phyloP scores from a whole-genome alignment of 2,797 vertebrate genomes.

The Rallus crepitans region DNA sequence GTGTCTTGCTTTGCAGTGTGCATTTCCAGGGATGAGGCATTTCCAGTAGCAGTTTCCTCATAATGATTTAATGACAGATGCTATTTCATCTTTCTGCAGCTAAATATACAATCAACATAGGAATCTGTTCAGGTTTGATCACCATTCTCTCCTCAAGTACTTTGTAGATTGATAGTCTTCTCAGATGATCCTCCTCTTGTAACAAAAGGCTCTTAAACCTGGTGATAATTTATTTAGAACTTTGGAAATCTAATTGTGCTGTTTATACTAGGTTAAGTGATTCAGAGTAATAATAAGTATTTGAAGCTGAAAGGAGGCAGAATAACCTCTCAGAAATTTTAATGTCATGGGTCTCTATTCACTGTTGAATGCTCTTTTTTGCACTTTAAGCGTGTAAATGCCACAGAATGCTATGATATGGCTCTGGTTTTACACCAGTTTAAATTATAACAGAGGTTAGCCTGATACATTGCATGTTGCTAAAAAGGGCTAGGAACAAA shows the following conservation, averaged over 20 bases:
- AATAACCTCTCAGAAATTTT: background rate
- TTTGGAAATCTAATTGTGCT: background rate
- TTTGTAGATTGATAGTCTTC: background rate
- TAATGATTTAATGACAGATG: background rate
- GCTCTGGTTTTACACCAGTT: background rate
- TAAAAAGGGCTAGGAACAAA: conserved; percentile 37
- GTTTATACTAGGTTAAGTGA: background rate
- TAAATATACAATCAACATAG: background rate
- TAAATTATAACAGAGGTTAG: conserved; percentile 37
- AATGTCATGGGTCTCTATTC: background rate
- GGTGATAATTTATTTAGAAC: conserved; percentile 7
- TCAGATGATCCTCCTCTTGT: background rate
- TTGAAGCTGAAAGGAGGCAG: background rate
- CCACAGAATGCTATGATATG: background rate
- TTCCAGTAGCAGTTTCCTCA: background rate
- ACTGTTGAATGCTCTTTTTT: conserved; percentile 4
- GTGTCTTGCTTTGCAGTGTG: background rate
- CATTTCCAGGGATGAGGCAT: background rate
- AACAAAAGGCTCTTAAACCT: background rate
- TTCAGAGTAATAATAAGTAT: background rate
- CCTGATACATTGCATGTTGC: background rate
- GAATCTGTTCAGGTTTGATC: background rate
- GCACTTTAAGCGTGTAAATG: conserved; percentile 35
- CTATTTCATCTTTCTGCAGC: background rate
- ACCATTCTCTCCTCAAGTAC: background rate